Evolutionary conservation across 2,797 vertebrate species (phyloP).

Genomic region (Sorex maritimensis): DNA sequence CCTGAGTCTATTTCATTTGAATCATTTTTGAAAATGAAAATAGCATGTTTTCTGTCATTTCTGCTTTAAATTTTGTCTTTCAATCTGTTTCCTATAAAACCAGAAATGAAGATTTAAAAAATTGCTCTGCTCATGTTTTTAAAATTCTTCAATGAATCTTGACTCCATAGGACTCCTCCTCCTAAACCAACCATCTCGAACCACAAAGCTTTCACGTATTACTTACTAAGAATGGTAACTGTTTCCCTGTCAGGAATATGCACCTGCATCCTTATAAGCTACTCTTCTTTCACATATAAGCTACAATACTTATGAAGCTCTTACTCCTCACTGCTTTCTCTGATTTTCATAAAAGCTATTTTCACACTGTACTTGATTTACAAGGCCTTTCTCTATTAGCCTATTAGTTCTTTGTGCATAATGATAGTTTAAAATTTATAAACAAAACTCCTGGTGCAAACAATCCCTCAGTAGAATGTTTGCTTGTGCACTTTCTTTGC

Average conservation of each 20-base stretch:
- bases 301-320: background rate
- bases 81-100: background rate
- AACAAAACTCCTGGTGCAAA: background rate
- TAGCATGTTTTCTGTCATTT: background rate
- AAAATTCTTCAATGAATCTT: conserved; percentile 3
- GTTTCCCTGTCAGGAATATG: background rate
- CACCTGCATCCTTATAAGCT: background rate
- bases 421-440: background rate
- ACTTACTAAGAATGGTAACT: background rate
- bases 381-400: background rate
- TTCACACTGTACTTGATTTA: background rate
- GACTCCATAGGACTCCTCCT: background rate
- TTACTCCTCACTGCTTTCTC: background rate
- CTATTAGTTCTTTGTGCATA: background rate
- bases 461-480: background rate
- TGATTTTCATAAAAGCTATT: background rate
- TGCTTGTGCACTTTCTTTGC: background rate
- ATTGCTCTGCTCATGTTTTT: background rate
- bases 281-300: conserved; percentile 22
- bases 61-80: conserved; percentile 17
- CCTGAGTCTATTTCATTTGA: background rate
- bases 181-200: background rate
- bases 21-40: background rate
- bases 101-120: background rate
- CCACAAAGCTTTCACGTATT: background rate